Evolutionary conservation across 2,113 vertebrate genomes (phyloP), one percentile per base, ranked within the genome.

Genomic region (Myrmophylax atrothorax): DNA sequence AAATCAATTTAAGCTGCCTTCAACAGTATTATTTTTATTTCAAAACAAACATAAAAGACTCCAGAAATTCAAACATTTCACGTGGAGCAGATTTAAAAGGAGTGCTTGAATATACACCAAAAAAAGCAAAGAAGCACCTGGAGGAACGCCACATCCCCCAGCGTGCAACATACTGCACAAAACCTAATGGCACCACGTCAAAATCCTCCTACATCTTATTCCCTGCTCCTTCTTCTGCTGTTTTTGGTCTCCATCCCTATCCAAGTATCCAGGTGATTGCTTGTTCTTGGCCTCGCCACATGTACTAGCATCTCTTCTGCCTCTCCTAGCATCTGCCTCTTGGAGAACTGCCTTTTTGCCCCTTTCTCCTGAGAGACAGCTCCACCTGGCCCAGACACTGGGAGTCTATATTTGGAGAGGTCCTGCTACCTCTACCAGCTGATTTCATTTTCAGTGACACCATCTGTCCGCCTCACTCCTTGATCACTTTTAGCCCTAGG

Each of bases 391-490:
- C 26, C 5, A 0, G 1, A 6, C 50, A 73, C 55, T 58, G 70
- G 35, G 42, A 38, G 59, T 84, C 60, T 78, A 2, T 33, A 50
- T 77, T 90, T 1, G 1, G 33, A 70, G 29, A 90, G 26, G 60
- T 47, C 35, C 47, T n/a, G 35, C 76, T 90, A 84, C 60, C 73
- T 91, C 52, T 59, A 33, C 19, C 56, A 91, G 84, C 84, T 84
- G 69, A 96, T 94, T 46, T 49, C 37, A 66, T 73, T 93, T 87
- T 85, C 63, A 89, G 70, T 42, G 31, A 46, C 58, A 91, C 94
- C 91, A 97, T 96, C 94, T 96, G 96, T 42, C 87, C 80, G 70
- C 70, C 35, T 93, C 49, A 15, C 35, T 88, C 42, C 80, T 85
- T 47, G 33, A 91, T 58, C 87, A 87, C 83, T 81, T 87, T 42